Evolutionary conservation across 1,140 invertebrate genomes (phyloP).

Genomic region (Drosophila sechellia): DNA sequence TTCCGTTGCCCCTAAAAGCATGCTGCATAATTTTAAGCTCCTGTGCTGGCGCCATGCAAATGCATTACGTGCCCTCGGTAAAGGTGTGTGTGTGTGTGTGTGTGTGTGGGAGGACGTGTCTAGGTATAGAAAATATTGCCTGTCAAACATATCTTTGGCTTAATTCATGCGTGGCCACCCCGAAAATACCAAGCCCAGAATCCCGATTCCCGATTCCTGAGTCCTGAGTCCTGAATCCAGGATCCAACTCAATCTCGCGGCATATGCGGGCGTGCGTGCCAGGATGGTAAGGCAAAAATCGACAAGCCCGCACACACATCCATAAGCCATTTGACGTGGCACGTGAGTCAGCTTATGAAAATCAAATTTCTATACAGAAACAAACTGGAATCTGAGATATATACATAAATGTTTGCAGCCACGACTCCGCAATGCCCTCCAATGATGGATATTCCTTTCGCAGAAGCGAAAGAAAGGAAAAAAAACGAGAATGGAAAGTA

Average conservation of each 20-base stretch:
- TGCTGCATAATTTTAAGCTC: constrained; percentile 49
- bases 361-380: constrained; percentile 57
- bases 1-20: constrained; percentile 30
- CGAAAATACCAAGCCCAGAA: constrained; percentile 1
- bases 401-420: constrained; percentile 1
- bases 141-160: constrained; percentile 64
- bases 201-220: not conserved
- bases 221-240: not conserved
- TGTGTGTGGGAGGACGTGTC: not conserved
- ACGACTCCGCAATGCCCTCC: constrained; percentile 17
- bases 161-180: constrained; percentile 57
- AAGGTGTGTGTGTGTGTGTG: constrained; percentile 16
- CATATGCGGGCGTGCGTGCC: constrained; percentile 59
- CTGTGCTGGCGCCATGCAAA: constrained; percentile 45
- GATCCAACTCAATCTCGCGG: constrained; percentile 38
- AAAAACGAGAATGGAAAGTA: not conserved
- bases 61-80: constrained; percentile 51
- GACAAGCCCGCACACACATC: constrained; percentile 13
- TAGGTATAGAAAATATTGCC: constrained; percentile 48
- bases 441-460: constrained; percentile 1
- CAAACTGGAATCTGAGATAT: constrained; percentile 25
- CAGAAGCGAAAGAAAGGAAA: not conserved
- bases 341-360: constrained; percentile 64
- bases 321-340: constrained; percentile 55
- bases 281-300: constrained; percentile 46